Conservation (phyloP, 1,140 invertebrate genomes). For the Tigriopus japonicus region DNA sequence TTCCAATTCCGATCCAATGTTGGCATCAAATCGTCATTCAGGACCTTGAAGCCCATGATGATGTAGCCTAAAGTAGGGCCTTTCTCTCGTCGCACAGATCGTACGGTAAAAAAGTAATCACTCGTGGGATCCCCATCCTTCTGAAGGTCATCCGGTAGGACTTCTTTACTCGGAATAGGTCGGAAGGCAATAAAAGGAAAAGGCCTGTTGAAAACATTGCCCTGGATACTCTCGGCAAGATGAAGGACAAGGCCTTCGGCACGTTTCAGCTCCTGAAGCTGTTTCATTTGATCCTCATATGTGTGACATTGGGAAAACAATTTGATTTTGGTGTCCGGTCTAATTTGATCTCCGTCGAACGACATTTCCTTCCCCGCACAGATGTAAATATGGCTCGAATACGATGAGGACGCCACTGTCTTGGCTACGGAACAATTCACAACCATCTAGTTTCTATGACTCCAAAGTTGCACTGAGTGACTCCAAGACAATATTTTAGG, state of each 20-base stretch:
- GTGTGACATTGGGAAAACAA: not conserved
- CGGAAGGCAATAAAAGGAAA: not conserved
- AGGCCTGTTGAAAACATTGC: not conserved
- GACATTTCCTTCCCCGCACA: too few species aligned
- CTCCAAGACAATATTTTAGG: too few species aligned
- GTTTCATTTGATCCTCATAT: not conserved
- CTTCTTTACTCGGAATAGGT: not conserved
- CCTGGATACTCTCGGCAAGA: not conserved
- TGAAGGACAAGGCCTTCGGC: not conserved
- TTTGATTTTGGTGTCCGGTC: not conserved
- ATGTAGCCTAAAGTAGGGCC: not conserved
- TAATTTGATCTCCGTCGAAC: not conserved
- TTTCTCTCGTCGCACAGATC: not conserved
- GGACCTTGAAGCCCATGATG: conserved; percentile 2
- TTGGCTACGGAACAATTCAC: too few species aligned
- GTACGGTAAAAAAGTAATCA: not conserved
- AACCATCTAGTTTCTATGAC: too few species aligned
- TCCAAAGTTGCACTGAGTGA: too few species aligned
- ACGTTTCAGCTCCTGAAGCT: not conserved
- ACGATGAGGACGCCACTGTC: too few species aligned
- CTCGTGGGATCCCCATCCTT: not conserved
- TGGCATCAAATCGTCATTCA: not conserved
- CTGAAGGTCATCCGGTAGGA: not conserved
- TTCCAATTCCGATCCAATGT: not conserved
- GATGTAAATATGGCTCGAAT: too few species aligned